phyloP scores from a whole-genome alignment of 2,797 vertebrate species.

The Phylloscopus collybita region DNA sequence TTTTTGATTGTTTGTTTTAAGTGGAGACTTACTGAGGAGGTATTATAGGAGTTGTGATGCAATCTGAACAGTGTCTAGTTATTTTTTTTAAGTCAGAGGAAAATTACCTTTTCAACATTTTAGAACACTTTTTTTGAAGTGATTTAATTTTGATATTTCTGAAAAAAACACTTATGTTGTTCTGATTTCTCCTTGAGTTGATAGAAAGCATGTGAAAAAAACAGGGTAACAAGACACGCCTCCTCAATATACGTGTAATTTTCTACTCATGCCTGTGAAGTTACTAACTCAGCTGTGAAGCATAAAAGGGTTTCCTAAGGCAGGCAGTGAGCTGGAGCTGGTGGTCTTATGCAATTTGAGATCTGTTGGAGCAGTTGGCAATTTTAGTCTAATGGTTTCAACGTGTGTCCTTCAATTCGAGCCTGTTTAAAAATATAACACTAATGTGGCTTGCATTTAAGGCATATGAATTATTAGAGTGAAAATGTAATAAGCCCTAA shows the following conservation, averaged over 20 bases:
- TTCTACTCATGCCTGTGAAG: background rate
- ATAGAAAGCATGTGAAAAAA: background rate
- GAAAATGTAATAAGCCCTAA: constrained; percentile 5
- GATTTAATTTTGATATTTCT: background rate
- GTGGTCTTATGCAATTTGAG: background rate
- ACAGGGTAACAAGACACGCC: background rate
- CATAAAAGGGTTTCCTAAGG: background rate
- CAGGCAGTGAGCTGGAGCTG: background rate
- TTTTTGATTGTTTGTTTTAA: background rate
- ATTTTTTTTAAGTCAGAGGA: background rate
- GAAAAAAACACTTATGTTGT: background rate
- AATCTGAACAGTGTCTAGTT: background rate
- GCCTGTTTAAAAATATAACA: background rate
- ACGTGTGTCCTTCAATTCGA: background rate
- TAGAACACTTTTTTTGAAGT: background rate
- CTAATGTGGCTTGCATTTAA: constrained; percentile 3
- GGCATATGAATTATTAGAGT: constrained; percentile 14
- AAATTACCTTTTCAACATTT: background rate
- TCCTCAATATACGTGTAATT: background rate
- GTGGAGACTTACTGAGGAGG: background rate
- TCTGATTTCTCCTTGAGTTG: background rate
- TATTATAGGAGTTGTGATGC: background rate
- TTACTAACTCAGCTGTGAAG: background rate
- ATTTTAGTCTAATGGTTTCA: constrained; percentile 1
- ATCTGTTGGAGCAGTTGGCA: background rate